Base-by-base conservation (phyloP, 2,797 vertebrate species). In the Moxostoma hubbsi region DNA sequence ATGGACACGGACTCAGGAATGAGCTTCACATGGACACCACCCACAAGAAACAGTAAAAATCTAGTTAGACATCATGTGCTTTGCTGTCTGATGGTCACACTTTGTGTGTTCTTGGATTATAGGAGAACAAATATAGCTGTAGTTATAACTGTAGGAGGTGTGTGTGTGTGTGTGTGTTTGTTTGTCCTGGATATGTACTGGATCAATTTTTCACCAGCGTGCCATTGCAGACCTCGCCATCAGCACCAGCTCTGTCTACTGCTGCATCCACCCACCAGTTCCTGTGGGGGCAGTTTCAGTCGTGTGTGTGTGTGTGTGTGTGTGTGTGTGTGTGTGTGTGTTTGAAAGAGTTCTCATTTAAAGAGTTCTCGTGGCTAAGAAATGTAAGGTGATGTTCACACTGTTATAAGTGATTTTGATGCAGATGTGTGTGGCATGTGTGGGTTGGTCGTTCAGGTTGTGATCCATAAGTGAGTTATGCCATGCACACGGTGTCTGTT, bases 191-290 rank as follows among this genome's bases (percentile, higher is more conserved):
- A 51, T 18, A 82, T 1, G 70, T 18, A 46, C 58, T 79, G 70
- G 51, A 80, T 73, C 65, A 66, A 65, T 83, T 65, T 83, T 81
- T 81, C 57, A 81, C 68, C 68, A 76, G 78, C 65, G 55, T 87
- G 88, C 91, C 89, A 89, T 92, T 90, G 70, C 89, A 88, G 81
- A 86, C 87, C 86, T 86, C 84, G 84, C 89, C 86, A 90, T 88
- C 88, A 87, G 85, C 77, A 85, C 84, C 86, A 89, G 87, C 83
- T 66, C 86, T 83, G 88, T 90, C 85, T 88, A 87, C 86, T 85
- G 88, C 87, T 90, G 81, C 84, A 85, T 85, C 88, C 87, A 85
- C 89, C 88, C 88, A 83, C 90, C 81, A 87, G 65, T 88, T 92
- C 89, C 88, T 92, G 90, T 77, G 89, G 91, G 87, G 89, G 90